phyloP scores from a whole-genome alignment of 2,113 vertebrate species.

The Todiramphus chloris region DNA sequence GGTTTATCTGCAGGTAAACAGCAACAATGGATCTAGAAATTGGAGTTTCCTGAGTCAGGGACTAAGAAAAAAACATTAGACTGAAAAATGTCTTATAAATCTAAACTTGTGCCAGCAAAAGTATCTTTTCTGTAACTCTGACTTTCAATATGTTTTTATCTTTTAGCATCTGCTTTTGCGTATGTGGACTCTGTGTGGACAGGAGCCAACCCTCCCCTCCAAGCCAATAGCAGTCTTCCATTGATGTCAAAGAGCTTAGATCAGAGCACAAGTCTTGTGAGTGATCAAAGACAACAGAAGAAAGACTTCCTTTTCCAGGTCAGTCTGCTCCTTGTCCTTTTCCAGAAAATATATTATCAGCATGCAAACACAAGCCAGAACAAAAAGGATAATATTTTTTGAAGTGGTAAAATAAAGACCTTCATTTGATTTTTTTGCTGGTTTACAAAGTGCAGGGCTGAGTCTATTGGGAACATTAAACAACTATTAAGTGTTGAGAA shows the following conservation, averaged over 20 bases:
- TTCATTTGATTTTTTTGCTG: constrained; percentile 54
- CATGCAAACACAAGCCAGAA: constrained; percentile 40
- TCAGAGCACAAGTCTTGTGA: constrained; percentile 33
- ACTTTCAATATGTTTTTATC: constrained; percentile 17
- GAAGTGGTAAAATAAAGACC: constrained; percentile 36
- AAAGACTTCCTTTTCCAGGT: constrained; percentile 57
- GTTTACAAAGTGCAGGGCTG: constrained; percentile 44
- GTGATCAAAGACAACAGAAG: constrained; percentile 56
- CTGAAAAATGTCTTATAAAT: not conserved
- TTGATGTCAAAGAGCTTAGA: constrained; percentile 53
- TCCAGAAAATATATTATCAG: constrained; percentile 30
- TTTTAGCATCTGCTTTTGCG: constrained; percentile 33
- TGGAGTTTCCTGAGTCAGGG: not conserved
- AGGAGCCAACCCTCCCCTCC: not conserved
- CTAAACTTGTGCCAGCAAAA: not conserved
- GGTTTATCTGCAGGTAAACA: not conserved
- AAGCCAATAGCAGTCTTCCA: constrained; percentile 17
- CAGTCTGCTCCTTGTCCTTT: constrained; percentile 50
- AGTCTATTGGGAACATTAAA: constrained; percentile 36
- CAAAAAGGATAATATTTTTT: constrained; percentile 47
- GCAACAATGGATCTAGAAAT: not conserved
- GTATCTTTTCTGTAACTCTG: not conserved
- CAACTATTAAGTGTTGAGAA: constrained; percentile 16
- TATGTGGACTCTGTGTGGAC: not conserved
- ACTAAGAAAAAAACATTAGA: not conserved